Base-by-base conservation (phyloP, 2,888 invertebrate genomes). In the Metalampra italica region DNA sequence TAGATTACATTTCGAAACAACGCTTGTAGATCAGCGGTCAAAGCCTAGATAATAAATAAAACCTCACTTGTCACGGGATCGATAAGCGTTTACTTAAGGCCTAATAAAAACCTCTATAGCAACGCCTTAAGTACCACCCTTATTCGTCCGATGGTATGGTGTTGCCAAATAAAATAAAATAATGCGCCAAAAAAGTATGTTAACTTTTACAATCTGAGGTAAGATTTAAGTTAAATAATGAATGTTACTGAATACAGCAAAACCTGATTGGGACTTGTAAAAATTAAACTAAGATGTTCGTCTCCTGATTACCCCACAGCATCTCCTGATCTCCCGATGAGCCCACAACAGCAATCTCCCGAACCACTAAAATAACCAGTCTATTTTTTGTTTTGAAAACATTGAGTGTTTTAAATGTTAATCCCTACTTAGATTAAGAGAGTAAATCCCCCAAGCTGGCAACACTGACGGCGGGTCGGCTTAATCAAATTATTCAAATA, bases 401-500 rank as follows among this genome's bases (percentile, higher is more conserved):
- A 22, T 22, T 22, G 22, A 22, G 22, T 22, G 22, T 22, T 22
- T 22, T 22, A 22, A 22, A 22, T 22, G 22, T 22, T 22, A 22
- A 22, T 22, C 22, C 22, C 5, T 22, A 22, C 22, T 22, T 22
- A 22, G 22, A 22, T 22, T 22, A 22, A 22, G 22, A 5, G 22
- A 22, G 22, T 3, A n/a, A 29, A 8, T 43, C 9, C 30, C n/a
- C 13, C 29, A 32, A 32, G 14, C 34, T 22, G 7, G 32, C 29
- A 39, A 14, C 13, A 8, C 39, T 12, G 8, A 56, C 56, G 62
- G 64, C 59, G 66, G 64, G 55, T 46, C 53, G 69, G 72, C 73
- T 79, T 81, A 82, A 83, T 85, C 75, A 82, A 82, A 84, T 85
- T 83, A 86, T 85, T 82, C 81, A 82, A 83, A 82, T 82, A 78